Percentiles rank a stretch among this genome's conserved stretches.
Evolutionary conservation across 2,888 invertebrate species (phyloP).

Genomic region (Lithophane ornitopus): DNA sequence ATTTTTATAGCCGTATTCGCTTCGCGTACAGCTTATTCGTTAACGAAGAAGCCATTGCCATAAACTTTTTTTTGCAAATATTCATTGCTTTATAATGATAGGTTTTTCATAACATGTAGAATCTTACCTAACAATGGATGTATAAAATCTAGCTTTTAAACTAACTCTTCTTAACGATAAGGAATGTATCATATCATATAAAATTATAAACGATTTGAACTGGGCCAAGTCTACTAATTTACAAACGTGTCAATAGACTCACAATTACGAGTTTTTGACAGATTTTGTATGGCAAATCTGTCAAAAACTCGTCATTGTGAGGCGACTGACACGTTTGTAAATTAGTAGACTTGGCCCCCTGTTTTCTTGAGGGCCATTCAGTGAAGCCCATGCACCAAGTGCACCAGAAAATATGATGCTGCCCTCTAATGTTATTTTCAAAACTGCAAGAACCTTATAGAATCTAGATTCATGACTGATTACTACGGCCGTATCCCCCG

Average conservation of each 20-base stretch:
- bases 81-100: neutral
- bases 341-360: too few species aligned
- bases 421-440: neutral
- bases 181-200: slow-evolving; percentile 20
- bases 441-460: neutral
- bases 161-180: slow-evolving; percentile 22
- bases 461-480: neutral
- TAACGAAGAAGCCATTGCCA: slow-evolving; percentile 25
- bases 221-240: too few species aligned
- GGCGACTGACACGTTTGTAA: too few species aligned
- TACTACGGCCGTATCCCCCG: neutral
- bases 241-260: too few species aligned
- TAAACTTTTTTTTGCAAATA: neutral
- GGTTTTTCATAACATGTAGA: neutral
- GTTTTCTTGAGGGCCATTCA: too few species aligned
- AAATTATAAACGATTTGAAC: neutral
- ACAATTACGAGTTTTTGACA: too few species aligned
- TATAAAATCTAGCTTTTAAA: slow-evolving; percentile 36
- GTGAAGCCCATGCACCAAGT: too few species aligned
- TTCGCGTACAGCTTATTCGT: slow-evolving; percentile 15
- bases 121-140: slow-evolving; percentile 1
- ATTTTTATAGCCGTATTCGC: slow-evolving; percentile 8
- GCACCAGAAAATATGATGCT: neutral
- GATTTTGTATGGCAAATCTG: too few species aligned
- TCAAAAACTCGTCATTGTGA: too few species aligned